Base-by-base conservation (phyloP, 2,113 vertebrate species). In the Leiothrix lutea region DNA sequence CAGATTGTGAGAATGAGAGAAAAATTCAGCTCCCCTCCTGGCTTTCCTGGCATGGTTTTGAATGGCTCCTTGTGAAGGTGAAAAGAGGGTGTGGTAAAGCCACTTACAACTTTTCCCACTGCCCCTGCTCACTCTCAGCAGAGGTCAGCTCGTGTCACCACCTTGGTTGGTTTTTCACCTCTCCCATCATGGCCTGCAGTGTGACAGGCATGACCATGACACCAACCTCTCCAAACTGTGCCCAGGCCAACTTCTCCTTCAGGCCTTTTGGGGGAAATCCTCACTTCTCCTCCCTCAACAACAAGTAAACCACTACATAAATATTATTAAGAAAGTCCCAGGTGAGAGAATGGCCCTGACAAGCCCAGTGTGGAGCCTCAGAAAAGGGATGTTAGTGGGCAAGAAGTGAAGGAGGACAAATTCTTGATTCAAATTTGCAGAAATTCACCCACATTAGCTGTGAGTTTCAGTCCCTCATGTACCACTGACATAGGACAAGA, bases 131-230 rank as follows among this genome's bases (percentile, higher is more conserved):
- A 0, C 23, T 69, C 38, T 53, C 61, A 79, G 53, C 0, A 20
- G 31, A 56, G 18, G 6, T 67, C 90, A 90, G 35, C 28, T 80
- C 0, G 0, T 70, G 71, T 70, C 54, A 69, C 57, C 35, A 12
- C 2, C 0, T 12, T 6, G 25, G 48, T 36, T 69, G 79, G 51
- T 53, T 91, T 91, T 78, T 64, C 73, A 67, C 16, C 54, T 58
- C 7, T 1, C 14, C 28, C 40, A 8, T 69, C 0, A 0, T 48
- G 42, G 62, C 45, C 79, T 31, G 60, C 40, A 36, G 31, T 1
- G 2, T 25, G 23, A 53, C 35, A 61, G 36, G 11, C 29, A 6
- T 2, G 26, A 53, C 85, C 21, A 12, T 3, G 24, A 29, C 81
- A 82, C 67, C 53, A 42, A 24, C 0, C 2, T 24, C 65, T 64